phyloP scores from a whole-genome alignment of 1,140 invertebrate genomes.

The Brachionus angularis region DNA sequence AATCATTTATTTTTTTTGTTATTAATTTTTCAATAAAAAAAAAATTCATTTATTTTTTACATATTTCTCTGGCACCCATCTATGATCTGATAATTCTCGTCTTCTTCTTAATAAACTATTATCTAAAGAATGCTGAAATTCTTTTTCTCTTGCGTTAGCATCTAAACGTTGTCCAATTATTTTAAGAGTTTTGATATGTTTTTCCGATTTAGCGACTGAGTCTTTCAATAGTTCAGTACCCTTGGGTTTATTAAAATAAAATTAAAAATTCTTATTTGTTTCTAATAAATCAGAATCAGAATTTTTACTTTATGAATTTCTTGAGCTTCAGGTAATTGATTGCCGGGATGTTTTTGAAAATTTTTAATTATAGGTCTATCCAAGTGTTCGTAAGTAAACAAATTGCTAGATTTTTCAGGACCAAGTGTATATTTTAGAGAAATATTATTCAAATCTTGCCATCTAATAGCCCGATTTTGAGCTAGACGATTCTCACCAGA shows the following conservation, averaged over 20 bases:
- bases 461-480: slow-evolving; percentile 53
- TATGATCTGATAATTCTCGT: slow-evolving; percentile 34
- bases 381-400: slow-evolving; percentile 52
- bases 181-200: slow-evolving; percentile 36
- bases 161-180: slow-evolving; percentile 35
- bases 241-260: background rate
- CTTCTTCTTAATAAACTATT: slow-evolving; percentile 6
- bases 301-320: slow-evolving; percentile 52
- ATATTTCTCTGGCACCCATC: slow-evolving; percentile 41
- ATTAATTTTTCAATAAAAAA: no score
- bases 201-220: slow-evolving; percentile 22
- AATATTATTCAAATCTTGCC: slow-evolving; percentile 54
- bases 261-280: background rate
- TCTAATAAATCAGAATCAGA: background rate
- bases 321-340: slow-evolving; percentile 55
- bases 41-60: no score
- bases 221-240: background rate
- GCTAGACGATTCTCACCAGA: slow-evolving; percentile 55
- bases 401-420: slow-evolving; percentile 52
- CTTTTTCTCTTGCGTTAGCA: slow-evolving; percentile 21
- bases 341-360: slow-evolving; percentile 57
- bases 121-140: slow-evolving; percentile 13
- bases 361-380: slow-evolving; percentile 54
- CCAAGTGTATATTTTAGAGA: slow-evolving; percentile 53
- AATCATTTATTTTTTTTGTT: no score